Evolutionary conservation across 2,797 vertebrate genomes (phyloP).

Genomic region (Channallabes apus): DNA sequence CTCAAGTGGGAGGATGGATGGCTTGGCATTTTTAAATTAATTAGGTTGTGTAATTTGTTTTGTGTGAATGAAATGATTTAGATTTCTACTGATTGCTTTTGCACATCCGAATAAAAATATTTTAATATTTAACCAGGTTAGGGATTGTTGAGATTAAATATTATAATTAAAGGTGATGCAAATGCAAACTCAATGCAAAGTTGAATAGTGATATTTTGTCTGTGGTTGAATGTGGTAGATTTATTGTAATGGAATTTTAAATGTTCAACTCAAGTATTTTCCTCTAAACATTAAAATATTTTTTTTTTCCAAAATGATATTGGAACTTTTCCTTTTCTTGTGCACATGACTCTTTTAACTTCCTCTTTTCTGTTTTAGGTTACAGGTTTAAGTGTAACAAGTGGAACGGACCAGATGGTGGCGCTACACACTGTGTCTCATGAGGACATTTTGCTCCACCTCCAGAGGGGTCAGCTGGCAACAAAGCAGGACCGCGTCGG

Average conservation of each 20-base stretch:
- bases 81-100: background rate
- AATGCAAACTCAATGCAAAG: background rate
- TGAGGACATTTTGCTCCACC: conserved; percentile 80
- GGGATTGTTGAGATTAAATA: background rate
- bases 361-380: conserved; percentile 68
- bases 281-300: background rate
- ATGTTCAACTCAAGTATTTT: background rate
- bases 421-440: conserved; percentile 77
- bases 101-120: background rate
- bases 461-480: conserved; percentile 75
- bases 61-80: background rate
- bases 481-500: conserved; percentile 80
- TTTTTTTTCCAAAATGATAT: no score
- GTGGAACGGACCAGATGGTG: conserved; percentile 84
- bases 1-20: conserved; percentile 22
- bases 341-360: background rate
- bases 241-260: no score
- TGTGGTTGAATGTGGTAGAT: background rate
- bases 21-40: conserved; percentile 21
- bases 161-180: background rate
- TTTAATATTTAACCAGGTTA: background rate
- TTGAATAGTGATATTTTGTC: background rate
- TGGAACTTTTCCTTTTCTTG: no score
- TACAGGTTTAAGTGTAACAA: conserved; percentile 83
- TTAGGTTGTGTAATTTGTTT: conserved; percentile 9